phyloP scores from a whole-genome alignment of 2,797 vertebrate species.

The Cottoperca gobio region DNA sequence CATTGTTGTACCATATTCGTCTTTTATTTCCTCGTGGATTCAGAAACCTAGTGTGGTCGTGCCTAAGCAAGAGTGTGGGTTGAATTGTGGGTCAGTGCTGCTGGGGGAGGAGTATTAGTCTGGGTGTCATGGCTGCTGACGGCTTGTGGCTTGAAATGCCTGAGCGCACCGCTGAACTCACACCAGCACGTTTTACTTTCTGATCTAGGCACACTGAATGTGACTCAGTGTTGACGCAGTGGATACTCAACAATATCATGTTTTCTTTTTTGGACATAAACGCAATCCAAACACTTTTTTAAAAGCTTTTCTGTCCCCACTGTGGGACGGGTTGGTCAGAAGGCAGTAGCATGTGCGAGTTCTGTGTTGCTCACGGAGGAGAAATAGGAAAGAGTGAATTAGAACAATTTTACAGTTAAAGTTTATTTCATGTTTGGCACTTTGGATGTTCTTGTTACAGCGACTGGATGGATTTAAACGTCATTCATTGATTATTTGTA shows the following conservation, averaged over 20 bases:
- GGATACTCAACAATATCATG: neutral
- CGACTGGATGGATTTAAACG: neutral
- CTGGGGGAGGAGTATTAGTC: neutral
- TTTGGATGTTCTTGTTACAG: conserved; percentile 7
- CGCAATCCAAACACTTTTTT: too few species aligned
- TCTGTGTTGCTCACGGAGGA: neutral
- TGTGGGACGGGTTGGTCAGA: neutral
- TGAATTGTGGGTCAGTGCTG: conserved; percentile 39
- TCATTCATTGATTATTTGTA: neutral
- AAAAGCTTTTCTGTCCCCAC: neutral
- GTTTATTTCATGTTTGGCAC: neutral
- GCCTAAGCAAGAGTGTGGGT: neutral
- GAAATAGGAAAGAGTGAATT: conserved; percentile 14
- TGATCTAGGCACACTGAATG: neutral
- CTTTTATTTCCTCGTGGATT: conserved; percentile 8
- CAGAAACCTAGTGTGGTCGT: neutral
- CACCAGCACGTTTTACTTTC: neutral
- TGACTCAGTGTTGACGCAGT: conserved; percentile 2
- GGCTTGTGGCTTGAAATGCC: conserved; percentile 25
- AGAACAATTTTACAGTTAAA: neutral
- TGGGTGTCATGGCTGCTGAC: conserved; percentile 27
- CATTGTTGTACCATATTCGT: neutral
- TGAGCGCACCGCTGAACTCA: conserved; percentile 1
- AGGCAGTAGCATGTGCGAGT: neutral
- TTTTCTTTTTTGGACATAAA: too few species aligned